A percentile compares a stretch with the other conserved stretches of the same genome.
phyloP scores from a whole-genome alignment of 2,797 vertebrate species.

The Sebastes reedi region DNA sequence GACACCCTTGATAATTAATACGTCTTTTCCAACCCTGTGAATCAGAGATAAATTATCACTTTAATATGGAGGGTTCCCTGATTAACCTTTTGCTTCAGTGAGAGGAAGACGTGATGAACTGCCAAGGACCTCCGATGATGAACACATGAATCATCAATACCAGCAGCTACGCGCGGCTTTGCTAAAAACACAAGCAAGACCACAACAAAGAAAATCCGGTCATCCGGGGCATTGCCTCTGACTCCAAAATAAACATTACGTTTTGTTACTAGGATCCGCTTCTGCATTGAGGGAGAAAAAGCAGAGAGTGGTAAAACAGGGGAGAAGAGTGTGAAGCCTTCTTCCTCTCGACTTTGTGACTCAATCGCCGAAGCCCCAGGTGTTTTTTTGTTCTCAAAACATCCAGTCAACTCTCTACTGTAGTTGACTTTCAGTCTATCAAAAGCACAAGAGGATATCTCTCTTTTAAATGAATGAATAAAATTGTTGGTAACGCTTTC shows the following conservation, averaged over 20 bases:
- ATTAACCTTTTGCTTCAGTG: constrained; percentile 47
- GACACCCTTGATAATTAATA: constrained; percentile 62
- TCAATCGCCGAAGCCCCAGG: constrained; percentile 51
- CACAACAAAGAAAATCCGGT: constrained; percentile 73
- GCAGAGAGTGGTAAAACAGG: constrained; percentile 45
- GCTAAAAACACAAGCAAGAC: constrained; percentile 62
- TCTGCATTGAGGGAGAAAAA: constrained; percentile 1
- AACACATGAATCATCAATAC: constrained; percentile 67
- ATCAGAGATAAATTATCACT: constrained; percentile 66
- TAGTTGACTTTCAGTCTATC: neutral
- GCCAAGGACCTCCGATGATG: constrained; percentile 56
- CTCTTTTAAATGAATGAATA: constrained; percentile 15
- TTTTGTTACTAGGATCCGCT: constrained; percentile 59
- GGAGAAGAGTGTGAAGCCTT: constrained; percentile 46
- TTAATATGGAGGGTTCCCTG: constrained; percentile 40
- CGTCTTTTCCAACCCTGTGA: constrained; percentile 43
- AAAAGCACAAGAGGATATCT: constrained; percentile 2
- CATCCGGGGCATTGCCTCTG: constrained; percentile 56
- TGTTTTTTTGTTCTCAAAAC: constrained; percentile 56
- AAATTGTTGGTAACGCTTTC: constrained; percentile 29
- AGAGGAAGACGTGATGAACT: constrained; percentile 42
- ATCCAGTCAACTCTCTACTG: neutral
- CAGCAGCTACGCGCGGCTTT: constrained; percentile 66
- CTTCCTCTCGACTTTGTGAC: constrained; percentile 68
- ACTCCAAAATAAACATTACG: constrained; percentile 74